Percentiles rank a stretch among this genome's conserved stretches.
phyloP scores from a whole-genome alignment of 2,113 vertebrate species.

The Triplophysa dalaica region DNA sequence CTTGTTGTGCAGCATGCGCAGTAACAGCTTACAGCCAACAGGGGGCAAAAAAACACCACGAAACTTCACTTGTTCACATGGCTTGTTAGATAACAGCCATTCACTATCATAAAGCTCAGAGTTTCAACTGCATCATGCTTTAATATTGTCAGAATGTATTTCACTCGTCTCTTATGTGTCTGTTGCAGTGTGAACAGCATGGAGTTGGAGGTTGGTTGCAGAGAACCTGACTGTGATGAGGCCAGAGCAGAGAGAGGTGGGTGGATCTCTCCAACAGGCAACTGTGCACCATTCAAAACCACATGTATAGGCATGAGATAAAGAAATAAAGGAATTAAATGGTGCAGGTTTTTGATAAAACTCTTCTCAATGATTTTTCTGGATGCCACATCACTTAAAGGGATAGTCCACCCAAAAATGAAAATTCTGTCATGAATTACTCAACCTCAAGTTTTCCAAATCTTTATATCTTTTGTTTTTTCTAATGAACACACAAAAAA shows the following conservation, averaged over 20 bases:
- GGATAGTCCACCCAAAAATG: too few species aligned
- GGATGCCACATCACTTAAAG: too few species aligned
- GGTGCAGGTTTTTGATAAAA: background rate
- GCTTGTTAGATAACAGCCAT: slow-evolving; percentile 44
- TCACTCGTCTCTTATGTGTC: background rate
- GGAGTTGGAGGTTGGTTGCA: background rate
- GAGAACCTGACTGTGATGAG: background rate
- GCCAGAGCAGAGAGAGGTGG: background rate
- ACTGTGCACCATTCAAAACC: background rate
- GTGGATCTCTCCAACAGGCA: background rate
- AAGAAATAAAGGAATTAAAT: background rate
- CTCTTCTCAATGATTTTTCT: too few species aligned
- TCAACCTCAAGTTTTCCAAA: too few species aligned
- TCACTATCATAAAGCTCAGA: slow-evolving; percentile 16
- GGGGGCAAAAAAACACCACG: slow-evolving; percentile 48
- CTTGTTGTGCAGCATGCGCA: slow-evolving; percentile 22
- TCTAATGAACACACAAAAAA: too few species aligned
- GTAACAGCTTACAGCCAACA: slow-evolving; percentile 45
- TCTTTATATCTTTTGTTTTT: too few species aligned
- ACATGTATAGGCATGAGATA: background rate
- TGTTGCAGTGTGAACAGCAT: slow-evolving; percentile 1
- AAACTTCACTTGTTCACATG: slow-evolving; percentile 3
- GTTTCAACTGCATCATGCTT: slow-evolving; percentile 34
- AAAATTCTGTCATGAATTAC: too few species aligned
- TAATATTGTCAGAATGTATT: slow-evolving; percentile 14